Evolutionary conservation across 2,113 vertebrate genomes (phyloP), one percentile per base, ranked within the genome.

Genomic region (Malurus cyaneus): DNA sequence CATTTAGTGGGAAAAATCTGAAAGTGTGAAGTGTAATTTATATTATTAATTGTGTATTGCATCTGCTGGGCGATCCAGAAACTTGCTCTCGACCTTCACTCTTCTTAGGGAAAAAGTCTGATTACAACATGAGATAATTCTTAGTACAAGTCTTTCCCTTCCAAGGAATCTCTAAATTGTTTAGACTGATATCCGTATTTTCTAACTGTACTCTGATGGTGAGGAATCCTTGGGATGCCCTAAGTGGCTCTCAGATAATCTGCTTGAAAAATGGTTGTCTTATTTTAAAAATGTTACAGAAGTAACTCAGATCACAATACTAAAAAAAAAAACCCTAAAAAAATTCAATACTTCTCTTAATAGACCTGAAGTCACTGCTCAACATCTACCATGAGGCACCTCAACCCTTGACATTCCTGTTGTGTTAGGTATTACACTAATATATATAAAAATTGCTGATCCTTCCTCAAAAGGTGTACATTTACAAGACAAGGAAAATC

Each of bases 81-180:
- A 79, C 56, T 44, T 86, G 20, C 17, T 66, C 32, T 78, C 66
- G 80, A 47, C 7, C 18, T 85, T 86, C 47, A 44, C 12, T 92
- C 66, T 80, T 77, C 89, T 59, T 59, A 74, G 54, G 54, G 74
- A 85, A 88, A 60, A 60, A 14, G 36, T 57, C 41, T 79, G 52
- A 32, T 92, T 94, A 89, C 56, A 34, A 81, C 66, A 66, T 4
- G 11, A 92, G 28, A 53, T 18, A 41, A 80, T 83, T 82, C 83
- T 88, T 36, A 86, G 66, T 78, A 11, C n/a, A 74, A 80, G 77
- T 92, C 62, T 77, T 88, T 88, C 64, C 94, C 89, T 95, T 94
- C 90, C 49, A 96, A 92, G 93, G 85, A 93, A 94, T 92, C 20
- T 21, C 42, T 41, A 71, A 34, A 18, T 25, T 76, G 29, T 62